These are phyloP conservation scores for Acrocephalus kingi DNA, from an alignment of 2,113 vertebrate genomes.

Conservation along the genomic window DNA sequence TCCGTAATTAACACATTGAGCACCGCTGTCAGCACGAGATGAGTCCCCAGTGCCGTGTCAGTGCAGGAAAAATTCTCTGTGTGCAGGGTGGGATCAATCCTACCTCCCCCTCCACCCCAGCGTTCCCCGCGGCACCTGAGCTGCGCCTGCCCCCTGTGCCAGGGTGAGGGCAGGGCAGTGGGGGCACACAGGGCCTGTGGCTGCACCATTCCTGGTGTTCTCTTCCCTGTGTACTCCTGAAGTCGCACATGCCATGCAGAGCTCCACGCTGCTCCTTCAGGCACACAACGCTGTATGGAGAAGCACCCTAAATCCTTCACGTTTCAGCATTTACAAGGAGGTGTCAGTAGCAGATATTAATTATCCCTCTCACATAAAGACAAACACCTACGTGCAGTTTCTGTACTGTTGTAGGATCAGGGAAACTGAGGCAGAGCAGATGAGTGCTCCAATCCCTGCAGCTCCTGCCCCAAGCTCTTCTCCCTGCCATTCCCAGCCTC, in stretches of 20 bases:
- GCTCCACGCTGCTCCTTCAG: background rate
- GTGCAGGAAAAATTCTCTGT: accelerated
- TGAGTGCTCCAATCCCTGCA: background rate
- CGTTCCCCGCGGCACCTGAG: background rate
- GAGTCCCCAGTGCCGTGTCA: background rate
- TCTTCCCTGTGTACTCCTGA: background rate
- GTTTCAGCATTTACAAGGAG: background rate
- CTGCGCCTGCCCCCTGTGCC: too few species aligned
- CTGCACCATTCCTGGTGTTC: background rate
- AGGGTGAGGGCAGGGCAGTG: background rate
- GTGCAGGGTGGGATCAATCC: background rate
- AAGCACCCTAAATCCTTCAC: background rate
- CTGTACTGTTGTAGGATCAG: background rate
- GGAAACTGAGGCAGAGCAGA: background rate
- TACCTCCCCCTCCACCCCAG: background rate
- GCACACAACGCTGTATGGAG: background rate
- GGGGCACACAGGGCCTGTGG: accelerated
- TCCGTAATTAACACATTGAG: background rate
- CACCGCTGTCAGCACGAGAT: accelerated
- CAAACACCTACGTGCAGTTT: background rate
- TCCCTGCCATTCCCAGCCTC: background rate
- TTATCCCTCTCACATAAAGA: background rate
- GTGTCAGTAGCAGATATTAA: background rate
- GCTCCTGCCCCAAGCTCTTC: accelerated
- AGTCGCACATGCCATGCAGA: accelerated